Conservation (phyloP, 2,797 vertebrate species). For the Todus mexicanus region DNA sequence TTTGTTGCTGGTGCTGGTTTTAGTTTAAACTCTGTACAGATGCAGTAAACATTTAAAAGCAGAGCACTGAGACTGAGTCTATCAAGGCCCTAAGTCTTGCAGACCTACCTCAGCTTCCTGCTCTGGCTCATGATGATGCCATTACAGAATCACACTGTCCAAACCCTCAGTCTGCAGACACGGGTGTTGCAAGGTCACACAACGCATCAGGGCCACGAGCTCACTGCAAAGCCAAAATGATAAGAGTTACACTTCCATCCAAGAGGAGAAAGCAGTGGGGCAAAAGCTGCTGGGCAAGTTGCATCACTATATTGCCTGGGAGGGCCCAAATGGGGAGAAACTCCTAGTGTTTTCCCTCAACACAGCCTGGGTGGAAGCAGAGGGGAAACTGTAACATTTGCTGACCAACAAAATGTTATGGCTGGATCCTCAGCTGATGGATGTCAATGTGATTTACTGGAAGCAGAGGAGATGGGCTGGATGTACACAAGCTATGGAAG, state of each 20-base stretch:
- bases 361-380: not conserved
- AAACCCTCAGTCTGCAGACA: not conserved
- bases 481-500: not conserved
- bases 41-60: not conserved
- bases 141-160: not conserved
- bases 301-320: accelerated
- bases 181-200: no score
- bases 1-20: not conserved
- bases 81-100: not conserved
- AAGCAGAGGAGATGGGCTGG: not conserved
- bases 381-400: not conserved
- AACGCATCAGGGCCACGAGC: accelerated
- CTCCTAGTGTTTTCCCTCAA: not conserved
- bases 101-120: not conserved
- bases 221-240: not conserved
- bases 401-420: not conserved
- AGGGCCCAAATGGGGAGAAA: not conserved
- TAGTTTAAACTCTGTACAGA: not conserved
- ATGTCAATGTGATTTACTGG: accelerated
- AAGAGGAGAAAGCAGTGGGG: not conserved
- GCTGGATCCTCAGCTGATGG: not conserved
- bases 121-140: not conserved
- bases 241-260: not conserved
- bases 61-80: not conserved
- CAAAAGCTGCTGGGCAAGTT: not conserved